These are phyloP conservation scores for Anser brachyrhynchus DNA, from an alignment of 2,113 vertebrate genomes.

Conservation along the genomic window DNA sequence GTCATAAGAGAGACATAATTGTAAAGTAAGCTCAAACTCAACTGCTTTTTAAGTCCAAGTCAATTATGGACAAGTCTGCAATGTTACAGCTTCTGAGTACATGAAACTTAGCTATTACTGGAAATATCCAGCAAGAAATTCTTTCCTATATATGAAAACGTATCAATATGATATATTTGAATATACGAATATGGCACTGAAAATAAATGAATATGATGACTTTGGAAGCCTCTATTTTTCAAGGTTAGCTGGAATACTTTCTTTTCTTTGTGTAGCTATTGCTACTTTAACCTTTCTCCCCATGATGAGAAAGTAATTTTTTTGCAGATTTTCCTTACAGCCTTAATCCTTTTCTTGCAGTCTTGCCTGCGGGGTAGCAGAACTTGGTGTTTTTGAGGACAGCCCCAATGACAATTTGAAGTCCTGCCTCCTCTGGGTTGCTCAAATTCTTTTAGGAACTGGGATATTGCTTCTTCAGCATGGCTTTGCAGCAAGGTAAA, in stretches of 20 bases:
- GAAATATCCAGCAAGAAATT: neutral
- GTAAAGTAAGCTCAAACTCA: slow-evolving; percentile 42
- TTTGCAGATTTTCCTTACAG: neutral
- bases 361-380: neutral
- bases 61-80: slow-evolving; percentile 35
- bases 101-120: slow-evolving; percentile 39
- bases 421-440: neutral
- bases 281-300: neutral
- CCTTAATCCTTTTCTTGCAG: neutral
- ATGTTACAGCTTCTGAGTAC: slow-evolving; percentile 25
- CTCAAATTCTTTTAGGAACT: neutral
- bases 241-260: neutral
- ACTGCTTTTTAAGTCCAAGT: slow-evolving; percentile 51
- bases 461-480: neutral
- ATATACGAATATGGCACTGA: neutral
- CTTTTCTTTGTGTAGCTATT: neutral
- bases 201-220: neutral
- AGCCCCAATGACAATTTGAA: neutral
- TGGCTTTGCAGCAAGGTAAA: neutral
- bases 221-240: neutral
- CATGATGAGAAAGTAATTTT: neutral
- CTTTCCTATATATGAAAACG: slow-evolving; percentile 23
- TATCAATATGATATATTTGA: neutral
- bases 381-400: neutral
- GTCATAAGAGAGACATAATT: slow-evolving; percentile 42